phyloP scores from a whole-genome alignment of 2,113 vertebrate species.

The Mesembrinibis cayennensis region DNA sequence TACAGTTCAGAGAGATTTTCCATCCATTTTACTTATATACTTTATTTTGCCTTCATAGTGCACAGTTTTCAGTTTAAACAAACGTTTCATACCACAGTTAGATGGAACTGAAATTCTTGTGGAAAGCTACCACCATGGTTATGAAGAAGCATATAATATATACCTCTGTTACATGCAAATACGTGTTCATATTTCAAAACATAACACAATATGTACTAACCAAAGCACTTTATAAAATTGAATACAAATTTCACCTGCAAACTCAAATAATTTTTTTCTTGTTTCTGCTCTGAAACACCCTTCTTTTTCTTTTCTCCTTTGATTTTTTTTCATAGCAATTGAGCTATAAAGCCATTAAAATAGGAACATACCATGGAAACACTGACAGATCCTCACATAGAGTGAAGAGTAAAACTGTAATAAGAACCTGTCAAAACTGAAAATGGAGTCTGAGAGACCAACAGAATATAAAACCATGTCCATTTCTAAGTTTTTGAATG shows the following conservation, averaged over 20 bases:
- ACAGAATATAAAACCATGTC: not conserved
- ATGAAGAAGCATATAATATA: not conserved
- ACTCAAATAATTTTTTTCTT: not conserved
- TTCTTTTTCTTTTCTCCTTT: not conserved
- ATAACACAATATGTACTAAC: not conserved
- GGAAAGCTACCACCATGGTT: not conserved
- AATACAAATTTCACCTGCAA: not conserved
- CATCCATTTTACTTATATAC: not conserved
- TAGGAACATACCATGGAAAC: not conserved
- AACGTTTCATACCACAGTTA: not conserved
- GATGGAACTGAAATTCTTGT: not conserved
- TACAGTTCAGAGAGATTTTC: not conserved
- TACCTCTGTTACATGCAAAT: not conserved
- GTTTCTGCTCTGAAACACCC: not conserved
- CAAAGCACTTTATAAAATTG: not conserved
- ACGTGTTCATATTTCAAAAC: not conserved
- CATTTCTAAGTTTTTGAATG: not conserved
- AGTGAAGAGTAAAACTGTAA: not conserved
- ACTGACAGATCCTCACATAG: not conserved
- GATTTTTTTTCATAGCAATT: not conserved
- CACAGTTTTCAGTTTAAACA: not conserved
- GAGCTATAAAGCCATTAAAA: not conserved
- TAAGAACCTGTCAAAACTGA: constrained; percentile 14
- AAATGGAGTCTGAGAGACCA: not conserved
- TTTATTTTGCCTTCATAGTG: not conserved